Evolutionary conservation across 2,113 vertebrate species (phyloP).

Genomic region (Alexandromys fortis): DNA sequence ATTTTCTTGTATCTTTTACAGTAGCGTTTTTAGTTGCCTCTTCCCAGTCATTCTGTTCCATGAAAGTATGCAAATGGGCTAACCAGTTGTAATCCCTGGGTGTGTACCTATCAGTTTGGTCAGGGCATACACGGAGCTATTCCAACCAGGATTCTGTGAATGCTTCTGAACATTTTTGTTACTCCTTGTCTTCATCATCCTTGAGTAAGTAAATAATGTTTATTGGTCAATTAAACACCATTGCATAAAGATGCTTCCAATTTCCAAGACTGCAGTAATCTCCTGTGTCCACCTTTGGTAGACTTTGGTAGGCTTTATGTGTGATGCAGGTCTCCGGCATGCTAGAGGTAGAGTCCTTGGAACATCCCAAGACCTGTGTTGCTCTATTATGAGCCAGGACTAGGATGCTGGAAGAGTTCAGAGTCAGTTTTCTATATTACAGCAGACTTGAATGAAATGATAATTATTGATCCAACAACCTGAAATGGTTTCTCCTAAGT

Average conservation of each 20-base stretch:
- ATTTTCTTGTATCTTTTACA: neutral
- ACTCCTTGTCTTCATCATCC: neutral
- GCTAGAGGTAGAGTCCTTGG: neutral
- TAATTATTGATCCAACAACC: conserved; percentile 66
- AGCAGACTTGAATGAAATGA: neutral
- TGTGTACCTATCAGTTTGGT: neutral
- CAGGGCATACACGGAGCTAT: neutral
- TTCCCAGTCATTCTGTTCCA: neutral
- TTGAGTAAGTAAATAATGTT: neutral
- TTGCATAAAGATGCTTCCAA: neutral
- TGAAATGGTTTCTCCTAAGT: conserved; percentile 31
- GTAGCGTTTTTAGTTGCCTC: neutral
- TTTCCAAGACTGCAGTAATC: neutral
- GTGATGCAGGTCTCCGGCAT: neutral
- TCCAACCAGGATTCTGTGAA: neutral
- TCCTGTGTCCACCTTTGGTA: neutral
- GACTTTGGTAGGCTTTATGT: neutral
- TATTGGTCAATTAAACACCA: neutral
- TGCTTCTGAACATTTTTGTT: neutral
- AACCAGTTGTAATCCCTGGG: neutral
- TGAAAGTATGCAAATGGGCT: neutral
- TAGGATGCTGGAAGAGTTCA: neutral
- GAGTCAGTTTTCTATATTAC: neutral
- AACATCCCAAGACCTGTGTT: neutral
- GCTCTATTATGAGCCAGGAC: neutral